Evolutionary conservation across 2,888 invertebrate species (phyloP).

Genomic region (Gastrophysa polygoni): DNA sequence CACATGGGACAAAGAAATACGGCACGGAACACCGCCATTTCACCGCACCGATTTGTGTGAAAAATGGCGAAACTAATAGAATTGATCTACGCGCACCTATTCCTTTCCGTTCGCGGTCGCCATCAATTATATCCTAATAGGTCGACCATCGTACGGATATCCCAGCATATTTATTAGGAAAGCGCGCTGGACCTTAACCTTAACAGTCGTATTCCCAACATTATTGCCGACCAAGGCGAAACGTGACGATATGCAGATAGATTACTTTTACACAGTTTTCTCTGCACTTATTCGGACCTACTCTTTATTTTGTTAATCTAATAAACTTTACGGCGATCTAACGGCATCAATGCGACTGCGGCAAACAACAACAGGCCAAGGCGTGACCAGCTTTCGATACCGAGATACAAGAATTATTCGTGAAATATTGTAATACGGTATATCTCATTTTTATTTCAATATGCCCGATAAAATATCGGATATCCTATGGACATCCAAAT

Average conservation of each 20-base stretch:
- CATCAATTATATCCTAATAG: neutral
- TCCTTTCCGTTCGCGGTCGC: neutral
- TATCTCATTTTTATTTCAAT: too few relatives aligned
- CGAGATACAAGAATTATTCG: too few relatives aligned
- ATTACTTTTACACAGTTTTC: neutral
- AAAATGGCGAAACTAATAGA: too few relatives aligned
- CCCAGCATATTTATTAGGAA: constrained; percentile 7
- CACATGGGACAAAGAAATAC: too few relatives aligned
- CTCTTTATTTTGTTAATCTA: constrained; percentile 4
- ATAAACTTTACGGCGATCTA: constrained; percentile 1
- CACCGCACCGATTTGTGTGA: too few relatives aligned
- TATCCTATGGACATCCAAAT: too few relatives aligned
- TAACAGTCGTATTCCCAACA: constrained; percentile 2
- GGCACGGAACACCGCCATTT: too few relatives aligned
- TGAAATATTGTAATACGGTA: too few relatives aligned
- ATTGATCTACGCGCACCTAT: neutral
- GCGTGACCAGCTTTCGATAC: too few relatives aligned
- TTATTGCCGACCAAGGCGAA: constrained; percentile 8
- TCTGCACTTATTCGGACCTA: constrained; percentile 3
- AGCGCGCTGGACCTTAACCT: constrained; percentile 8
- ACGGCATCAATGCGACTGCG: neutral
- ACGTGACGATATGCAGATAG: constrained; percentile 10
- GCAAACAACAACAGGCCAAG: too few relatives aligned
- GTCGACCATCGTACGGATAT: neutral
- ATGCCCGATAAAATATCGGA: too few relatives aligned